Evolutionary conservation across 1,140 invertebrate genomes (phyloP).

Genomic region (Drosophila leontia): DNA sequence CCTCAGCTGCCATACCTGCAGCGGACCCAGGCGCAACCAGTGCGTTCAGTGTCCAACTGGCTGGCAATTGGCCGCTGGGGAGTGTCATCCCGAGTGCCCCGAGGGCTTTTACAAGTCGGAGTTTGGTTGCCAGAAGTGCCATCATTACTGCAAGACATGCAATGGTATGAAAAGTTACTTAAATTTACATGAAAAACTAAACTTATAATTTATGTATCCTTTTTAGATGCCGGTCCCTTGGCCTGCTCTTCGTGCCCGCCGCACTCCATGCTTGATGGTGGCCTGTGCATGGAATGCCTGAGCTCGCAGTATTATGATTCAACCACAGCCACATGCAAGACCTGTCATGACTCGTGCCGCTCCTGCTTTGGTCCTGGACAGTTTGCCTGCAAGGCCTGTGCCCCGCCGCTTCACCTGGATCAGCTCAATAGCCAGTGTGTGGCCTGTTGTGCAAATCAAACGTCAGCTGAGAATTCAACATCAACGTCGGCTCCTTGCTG

Average conservation of each 20-base stretch:
- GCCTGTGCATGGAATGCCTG: slow-evolving; percentile 90
- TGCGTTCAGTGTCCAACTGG: slow-evolving; percentile 92
- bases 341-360: slow-evolving; percentile 89
- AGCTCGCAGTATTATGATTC: slow-evolving; percentile 90
- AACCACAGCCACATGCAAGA: slow-evolving; percentile 88
- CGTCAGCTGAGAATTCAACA: slow-evolving; percentile 85
- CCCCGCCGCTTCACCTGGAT: slow-evolving; percentile 88
- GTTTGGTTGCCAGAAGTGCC: slow-evolving; percentile 93
- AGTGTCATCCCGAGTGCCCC: slow-evolving; percentile 93
- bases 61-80: slow-evolving; percentile 91
- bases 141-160: slow-evolving; percentile 93
- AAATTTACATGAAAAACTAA: not conserved
- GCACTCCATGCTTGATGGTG: slow-evolving; percentile 90
- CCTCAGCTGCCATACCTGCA: slow-evolving; percentile 93
- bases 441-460: slow-evolving; percentile 87
- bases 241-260: slow-evolving; percentile 90
- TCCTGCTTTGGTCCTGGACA: slow-evolving; percentile 90
- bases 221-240: slow-evolving; percentile 88
- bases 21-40: slow-evolving; percentile 91
- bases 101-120: slow-evolving; percentile 92
- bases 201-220: not conserved
- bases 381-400: slow-evolving; percentile 89
- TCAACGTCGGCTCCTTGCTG: slow-evolving; percentile 41
- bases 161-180: slow-evolving; percentile 86
- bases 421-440: slow-evolving; percentile 90